Evolutionary conservation across 2,888 invertebrate genomes (phyloP).

Genomic region (Scaptodrosophila latifasciaeformis): DNA sequence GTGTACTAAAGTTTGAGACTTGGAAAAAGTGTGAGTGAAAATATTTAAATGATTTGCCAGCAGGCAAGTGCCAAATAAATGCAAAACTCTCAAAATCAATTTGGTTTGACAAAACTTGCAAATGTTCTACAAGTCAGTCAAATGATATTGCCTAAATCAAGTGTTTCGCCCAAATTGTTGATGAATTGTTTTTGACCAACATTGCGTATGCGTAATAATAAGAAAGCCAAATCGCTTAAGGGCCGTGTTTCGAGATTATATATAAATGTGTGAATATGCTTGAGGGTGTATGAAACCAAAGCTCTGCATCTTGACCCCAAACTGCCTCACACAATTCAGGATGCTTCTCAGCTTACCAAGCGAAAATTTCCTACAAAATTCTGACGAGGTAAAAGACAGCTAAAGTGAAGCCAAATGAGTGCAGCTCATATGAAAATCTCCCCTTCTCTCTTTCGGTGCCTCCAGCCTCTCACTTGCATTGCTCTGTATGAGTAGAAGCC

Average conservation of each 20-base stretch:
- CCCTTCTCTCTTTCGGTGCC: too few relatives aligned
- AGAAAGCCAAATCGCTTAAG: conserved; percentile 8
- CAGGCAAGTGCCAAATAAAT: background rate
- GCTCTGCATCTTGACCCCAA: conserved; percentile 55
- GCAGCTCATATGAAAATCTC: conserved; percentile 48
- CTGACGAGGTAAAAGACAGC: conserved; percentile 10
- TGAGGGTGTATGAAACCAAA: conserved; percentile 1
- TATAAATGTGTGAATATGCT: conserved; percentile 2
- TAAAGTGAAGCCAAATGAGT: conserved; percentile 21
- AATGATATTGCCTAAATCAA: conserved; percentile 4
- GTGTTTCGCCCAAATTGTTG: conserved; percentile 23
- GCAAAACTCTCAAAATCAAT: conserved; percentile 24
- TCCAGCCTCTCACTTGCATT: too few relatives aligned
- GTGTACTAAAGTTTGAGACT: too few relatives aligned
- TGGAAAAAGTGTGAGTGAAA: too few relatives aligned
- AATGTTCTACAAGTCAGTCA: conserved; percentile 22
- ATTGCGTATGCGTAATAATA: conserved; percentile 32
- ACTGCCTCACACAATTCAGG: conserved; percentile 40
- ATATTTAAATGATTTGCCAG: too few relatives aligned
- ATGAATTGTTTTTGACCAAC: conserved; percentile 27
- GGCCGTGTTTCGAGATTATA: conserved; percentile 8
- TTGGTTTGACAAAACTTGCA: conserved; percentile 18
- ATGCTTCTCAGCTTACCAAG: too few relatives aligned
- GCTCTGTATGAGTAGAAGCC: too few relatives aligned
- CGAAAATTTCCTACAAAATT: conserved; percentile 44